Percentiles rank a stretch among this genome's conserved stretches.
Evolutionary conservation across 2,113 vertebrate species (phyloP).

Genomic region (Megaptera novaeangliae): DNA sequence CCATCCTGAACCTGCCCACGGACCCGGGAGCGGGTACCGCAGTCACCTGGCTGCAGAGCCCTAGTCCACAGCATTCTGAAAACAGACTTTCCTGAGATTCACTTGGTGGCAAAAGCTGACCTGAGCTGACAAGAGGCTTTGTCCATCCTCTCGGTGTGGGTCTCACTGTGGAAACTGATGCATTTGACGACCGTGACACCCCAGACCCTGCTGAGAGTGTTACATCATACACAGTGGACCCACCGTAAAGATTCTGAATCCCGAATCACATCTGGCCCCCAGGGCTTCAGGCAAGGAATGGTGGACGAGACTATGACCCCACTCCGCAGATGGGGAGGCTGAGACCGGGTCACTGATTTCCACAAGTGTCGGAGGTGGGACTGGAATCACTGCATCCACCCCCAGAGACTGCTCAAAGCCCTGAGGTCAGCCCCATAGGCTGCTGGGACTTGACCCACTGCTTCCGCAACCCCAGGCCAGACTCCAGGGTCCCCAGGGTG

Average conservation of each 20-base stretch:
- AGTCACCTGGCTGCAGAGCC: not conserved
- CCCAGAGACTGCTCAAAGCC: not conserved
- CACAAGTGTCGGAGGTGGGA: not conserved
- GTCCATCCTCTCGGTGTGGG: rapidly evolving
- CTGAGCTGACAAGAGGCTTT: rapidly evolving
- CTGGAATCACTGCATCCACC: not conserved
- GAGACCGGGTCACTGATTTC: not conserved
- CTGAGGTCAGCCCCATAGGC: not conserved
- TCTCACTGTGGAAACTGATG: not conserved
- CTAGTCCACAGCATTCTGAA: not conserved
- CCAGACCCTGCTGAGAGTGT: too few relatives aligned
- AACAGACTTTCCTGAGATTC: not conserved
- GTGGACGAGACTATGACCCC: not conserved
- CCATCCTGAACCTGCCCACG: not conserved
- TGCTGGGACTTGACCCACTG: too few relatives aligned
- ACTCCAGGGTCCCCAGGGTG: rapidly evolving
- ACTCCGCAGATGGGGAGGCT: not conserved
- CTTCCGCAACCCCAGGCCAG: not conserved
- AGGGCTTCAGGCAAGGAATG: not conserved
- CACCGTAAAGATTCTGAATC: not conserved
- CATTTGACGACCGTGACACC: not conserved
- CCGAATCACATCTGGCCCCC: not conserved
- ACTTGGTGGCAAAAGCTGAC: not conserved
- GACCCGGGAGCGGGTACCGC: rapidly evolving
- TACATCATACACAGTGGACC: rapidly evolving